Evolutionary conservation across 2,888 invertebrate genomes (phyloP).

Genomic region (Chalcis sispes): DNA sequence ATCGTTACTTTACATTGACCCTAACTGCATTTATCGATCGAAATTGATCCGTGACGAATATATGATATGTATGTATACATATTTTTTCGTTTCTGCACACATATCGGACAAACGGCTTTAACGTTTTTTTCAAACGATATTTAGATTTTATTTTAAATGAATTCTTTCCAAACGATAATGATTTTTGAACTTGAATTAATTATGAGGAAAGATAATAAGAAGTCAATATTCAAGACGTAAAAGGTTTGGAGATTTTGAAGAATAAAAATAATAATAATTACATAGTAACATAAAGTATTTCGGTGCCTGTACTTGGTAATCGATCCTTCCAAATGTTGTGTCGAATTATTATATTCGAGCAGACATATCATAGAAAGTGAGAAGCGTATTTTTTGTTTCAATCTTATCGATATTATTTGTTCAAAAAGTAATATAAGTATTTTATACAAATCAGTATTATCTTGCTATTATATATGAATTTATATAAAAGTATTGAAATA

Average conservation of each 20-base stretch:
- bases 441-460: conserved; percentile 44
- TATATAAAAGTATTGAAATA: neutral
- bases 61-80: too few species aligned
- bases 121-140: too few species aligned
- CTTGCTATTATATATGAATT: neutral
- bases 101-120: too few species aligned
- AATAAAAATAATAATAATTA: too few species aligned
- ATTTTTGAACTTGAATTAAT: neutral
- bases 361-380: conserved; percentile 52
- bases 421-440: conserved; percentile 29
- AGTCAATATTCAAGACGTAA: conserved; percentile 45
- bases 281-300: conserved; percentile 47
- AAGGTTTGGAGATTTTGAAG: conserved; percentile 10
- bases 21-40: neutral
- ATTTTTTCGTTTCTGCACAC: too few species aligned
- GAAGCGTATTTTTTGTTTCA: conserved; percentile 30
- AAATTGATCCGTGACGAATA: neutral
- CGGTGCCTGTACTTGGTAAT: conserved; percentile 51
- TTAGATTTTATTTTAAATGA: too few species aligned
- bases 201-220: neutral
- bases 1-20: neutral
- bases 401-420: conserved; percentile 1
- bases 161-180: too few species aligned
- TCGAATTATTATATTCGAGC: conserved; percentile 37
- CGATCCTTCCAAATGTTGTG: conserved; percentile 50